phyloP scores from a whole-genome alignment of 1,140 invertebrate genomes.

The Hesperophylax magnus region DNA sequence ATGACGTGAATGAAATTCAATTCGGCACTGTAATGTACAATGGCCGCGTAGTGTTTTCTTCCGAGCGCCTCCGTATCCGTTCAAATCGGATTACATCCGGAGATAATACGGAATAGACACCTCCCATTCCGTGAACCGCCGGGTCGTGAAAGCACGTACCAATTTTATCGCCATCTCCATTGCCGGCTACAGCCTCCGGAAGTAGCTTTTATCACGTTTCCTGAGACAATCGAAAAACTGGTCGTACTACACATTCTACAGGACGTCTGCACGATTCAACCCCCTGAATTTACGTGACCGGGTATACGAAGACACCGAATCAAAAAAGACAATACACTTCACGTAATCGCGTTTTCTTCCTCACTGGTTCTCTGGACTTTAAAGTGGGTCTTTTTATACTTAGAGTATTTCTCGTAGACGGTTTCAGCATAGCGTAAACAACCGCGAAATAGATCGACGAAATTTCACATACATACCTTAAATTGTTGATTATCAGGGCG shows the following conservation, averaged over 20 bases:
- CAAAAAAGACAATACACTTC: not conserved
- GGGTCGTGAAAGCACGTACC: conserved; percentile 52
- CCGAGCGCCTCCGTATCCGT: conserved; percentile 37
- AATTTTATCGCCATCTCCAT: conserved; percentile 57
- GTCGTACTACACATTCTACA: conserved; percentile 23
- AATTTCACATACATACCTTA: too few species aligned
- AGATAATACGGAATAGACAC: conserved; percentile 52
- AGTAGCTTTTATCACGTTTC: conserved; percentile 56
- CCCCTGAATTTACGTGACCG: not conserved
- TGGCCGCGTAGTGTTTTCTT: conserved; percentile 36
- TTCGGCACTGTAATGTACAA: conserved; percentile 34
- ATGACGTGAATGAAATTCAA: conserved; percentile 30
- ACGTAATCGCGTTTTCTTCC: too few species aligned
- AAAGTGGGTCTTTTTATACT: too few species aligned
- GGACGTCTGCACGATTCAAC: conserved; percentile 3
- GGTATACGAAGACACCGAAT: not conserved
- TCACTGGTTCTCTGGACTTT: too few species aligned
- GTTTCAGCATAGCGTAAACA: too few species aligned
- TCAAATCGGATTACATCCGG: conserved; percentile 55
- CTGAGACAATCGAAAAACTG: conserved; percentile 54
- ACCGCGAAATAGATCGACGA: too few species aligned
- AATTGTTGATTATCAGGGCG: too few species aligned
- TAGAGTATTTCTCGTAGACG: too few species aligned
- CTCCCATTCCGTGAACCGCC: conserved; percentile 39
- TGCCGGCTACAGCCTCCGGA: conserved; percentile 46